Base-by-base conservation (phyloP, 2,888 invertebrate species). In the Dynastes tityus region DNA sequence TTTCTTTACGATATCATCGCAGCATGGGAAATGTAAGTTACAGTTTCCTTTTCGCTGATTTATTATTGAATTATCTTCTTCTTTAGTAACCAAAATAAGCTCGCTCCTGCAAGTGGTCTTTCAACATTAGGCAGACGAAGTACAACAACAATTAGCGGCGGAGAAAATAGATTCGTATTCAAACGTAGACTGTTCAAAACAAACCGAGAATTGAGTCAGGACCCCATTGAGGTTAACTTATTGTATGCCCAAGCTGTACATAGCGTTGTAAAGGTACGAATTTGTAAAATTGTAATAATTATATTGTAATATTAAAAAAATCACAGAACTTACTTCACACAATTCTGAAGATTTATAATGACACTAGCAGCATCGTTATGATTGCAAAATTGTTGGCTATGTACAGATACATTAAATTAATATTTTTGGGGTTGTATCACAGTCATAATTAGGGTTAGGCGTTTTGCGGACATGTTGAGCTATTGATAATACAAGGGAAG, bases 191-290 rank as follows among this genome's bases (percentile, higher is more conserved):
- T 98, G 74, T 98, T 97, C 90, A 94, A 95, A 84, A 95, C 95
- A 81, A 95, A 95, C 0, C 92, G 96, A 55, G 97, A 97, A 88
- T 90, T 98, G 75, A 97, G 97, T 6, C 97, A 97, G 89, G 98
- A 98, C 90, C 97, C 98, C 0, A 96, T 98, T 0, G 98, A 98
- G 89, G 96, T 98, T 13, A 97, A 96, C 84, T 92, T 98, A 87
- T 90, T 98, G 3, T 98, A 97, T 88, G 96, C 98, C 37, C 98
- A 98, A 90, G 98, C 97, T 78, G 98, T 98, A 8, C 95, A 98
- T 85, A 95, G 95, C 87, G 97, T 98, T 68, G 98, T 98, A 2
- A 97, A 97, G 93, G 97, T 97, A 90, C 27, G n/a, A 22, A 58
- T 53, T 73, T 77, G 37, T 6, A 37, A 37, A 37, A 37, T 6